Evolutionary conservation across 2,113 vertebrate species (phyloP).

Genomic region (Solenodon paradoxus): DNA sequence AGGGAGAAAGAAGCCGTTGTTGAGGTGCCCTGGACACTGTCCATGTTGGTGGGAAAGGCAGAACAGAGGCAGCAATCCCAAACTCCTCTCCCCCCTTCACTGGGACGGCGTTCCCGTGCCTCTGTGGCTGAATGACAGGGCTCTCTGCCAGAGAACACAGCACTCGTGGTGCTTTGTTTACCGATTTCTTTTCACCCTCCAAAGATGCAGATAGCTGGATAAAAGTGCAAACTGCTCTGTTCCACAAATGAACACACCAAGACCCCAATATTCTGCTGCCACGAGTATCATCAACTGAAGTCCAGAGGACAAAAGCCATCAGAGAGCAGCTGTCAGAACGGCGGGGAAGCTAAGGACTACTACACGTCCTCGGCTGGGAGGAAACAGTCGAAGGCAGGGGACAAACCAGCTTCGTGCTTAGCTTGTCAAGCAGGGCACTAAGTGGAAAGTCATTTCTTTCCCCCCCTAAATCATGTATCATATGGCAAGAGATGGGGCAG

Average conservation of each 20-base stretch:
- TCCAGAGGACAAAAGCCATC: background rate
- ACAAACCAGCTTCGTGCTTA: slow-evolving; percentile 10
- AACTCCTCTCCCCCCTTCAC: background rate
- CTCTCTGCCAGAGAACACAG: background rate
- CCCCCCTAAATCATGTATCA: background rate
- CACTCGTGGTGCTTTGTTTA: background rate
- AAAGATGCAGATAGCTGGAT: background rate
- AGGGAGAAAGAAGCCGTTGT: background rate
- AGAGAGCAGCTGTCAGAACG: background rate
- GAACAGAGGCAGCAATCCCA: background rate
- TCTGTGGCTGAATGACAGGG: background rate
- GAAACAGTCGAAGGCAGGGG: background rate
- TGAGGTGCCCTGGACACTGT: too few relatives aligned
- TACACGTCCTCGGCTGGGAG: background rate
- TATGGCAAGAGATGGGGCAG: background rate
- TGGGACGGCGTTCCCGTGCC: background rate
- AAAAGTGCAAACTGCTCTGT: background rate
- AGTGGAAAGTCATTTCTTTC: background rate
- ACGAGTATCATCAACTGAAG: background rate
- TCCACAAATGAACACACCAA: slow-evolving; percentile 24
- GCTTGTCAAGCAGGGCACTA: background rate
- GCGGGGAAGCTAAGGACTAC: background rate
- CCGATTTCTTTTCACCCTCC: background rate
- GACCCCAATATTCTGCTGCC: background rate
- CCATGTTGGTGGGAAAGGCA: background rate